A percentile compares a stretch with the other conserved stretches of the same genome.
Conservation (phyloP, 30 jellyfish, hydroid and myxozoan genomes). For the Aurelia coerulea region DNA sequence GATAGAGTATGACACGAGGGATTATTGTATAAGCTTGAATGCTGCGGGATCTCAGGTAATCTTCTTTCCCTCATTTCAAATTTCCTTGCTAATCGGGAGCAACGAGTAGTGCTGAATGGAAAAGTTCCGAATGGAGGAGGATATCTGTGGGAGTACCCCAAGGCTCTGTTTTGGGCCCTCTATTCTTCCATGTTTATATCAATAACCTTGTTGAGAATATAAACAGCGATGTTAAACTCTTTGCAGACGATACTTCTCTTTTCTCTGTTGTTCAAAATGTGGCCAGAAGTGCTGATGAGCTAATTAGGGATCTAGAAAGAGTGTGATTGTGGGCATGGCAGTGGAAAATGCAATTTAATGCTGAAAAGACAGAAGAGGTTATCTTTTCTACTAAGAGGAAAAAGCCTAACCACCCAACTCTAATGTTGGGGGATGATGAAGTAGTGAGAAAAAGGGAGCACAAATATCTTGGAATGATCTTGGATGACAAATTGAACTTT, state of each 20-base stretch:
- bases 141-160: conserved; percentile 44
- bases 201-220: conserved; percentile 7
- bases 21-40: neutral
- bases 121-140: conserved; percentile 24
- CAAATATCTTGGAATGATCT: too few relatives aligned
- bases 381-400: neutral
- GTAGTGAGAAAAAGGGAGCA: too few relatives aligned
- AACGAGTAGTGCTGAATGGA: neutral
- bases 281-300: neutral
- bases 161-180: conserved; percentile 3
- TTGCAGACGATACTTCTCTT: conserved; percentile 1
- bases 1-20: too few relatives aligned
- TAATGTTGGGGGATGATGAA: too few relatives aligned
- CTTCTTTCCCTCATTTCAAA: neutral
- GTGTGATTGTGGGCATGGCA: too few relatives aligned
- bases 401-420: neutral
- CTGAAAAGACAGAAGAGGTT: neutral
- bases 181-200: neutral
- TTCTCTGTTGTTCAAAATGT: neutral
- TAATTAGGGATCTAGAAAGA: neutral
- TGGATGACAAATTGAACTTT: too few relatives aligned
- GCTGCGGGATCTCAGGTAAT: neutral
- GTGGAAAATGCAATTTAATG: too few relatives aligned
- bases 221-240: conserved; percentile 7
- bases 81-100: neutral